Percentiles rank a stretch among this genome's conserved stretches.
These are phyloP conservation scores for Cydia pomonella DNA, from an alignment of 1,140 invertebrate genomes.

Conservation along the genomic window DNA sequence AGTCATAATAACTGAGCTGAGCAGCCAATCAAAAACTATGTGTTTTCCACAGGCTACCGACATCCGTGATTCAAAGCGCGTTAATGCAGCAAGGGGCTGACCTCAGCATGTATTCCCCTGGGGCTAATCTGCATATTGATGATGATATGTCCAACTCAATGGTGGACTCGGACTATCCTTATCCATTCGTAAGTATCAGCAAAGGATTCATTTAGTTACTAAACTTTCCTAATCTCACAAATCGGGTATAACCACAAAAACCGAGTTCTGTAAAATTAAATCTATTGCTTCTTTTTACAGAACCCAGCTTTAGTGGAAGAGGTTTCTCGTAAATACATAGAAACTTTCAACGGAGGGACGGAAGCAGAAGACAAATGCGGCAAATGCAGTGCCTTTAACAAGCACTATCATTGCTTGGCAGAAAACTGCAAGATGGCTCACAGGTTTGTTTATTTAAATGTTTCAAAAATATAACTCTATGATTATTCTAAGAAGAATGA, in stretches of 20 bases:
- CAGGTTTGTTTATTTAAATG: slow-evolving; percentile 70
- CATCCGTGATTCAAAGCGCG: slow-evolving; percentile 75
- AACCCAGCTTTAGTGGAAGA: slow-evolving; percentile 83
- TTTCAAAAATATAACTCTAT: background rate
- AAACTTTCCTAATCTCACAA: background rate
- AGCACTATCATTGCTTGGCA: slow-evolving; percentile 90
- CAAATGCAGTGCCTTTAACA: slow-evolving; percentile 84
- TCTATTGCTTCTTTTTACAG: slow-evolving; percentile 79
- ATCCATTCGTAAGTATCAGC: slow-evolving; percentile 65
- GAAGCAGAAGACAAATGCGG: slow-evolving; percentile 84
- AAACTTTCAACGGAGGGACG: slow-evolving; percentile 74
- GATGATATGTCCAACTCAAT: slow-evolving; percentile 70
- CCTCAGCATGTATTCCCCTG: slow-evolving; percentile 69
- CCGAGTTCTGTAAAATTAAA: background rate
- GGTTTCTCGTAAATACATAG: slow-evolving; percentile 78
- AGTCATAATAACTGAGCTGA: background rate
- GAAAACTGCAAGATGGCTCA: slow-evolving; percentile 86
- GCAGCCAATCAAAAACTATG: background rate
- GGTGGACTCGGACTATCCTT: slow-evolving; percentile 63
- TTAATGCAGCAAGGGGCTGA: slow-evolving; percentile 75
- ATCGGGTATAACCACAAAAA: no score
- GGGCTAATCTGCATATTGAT: slow-evolving; percentile 61
- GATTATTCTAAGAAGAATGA: no score
- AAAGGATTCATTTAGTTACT: slow-evolving; percentile 24
- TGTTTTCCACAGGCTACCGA: slow-evolving; percentile 60